Evolutionary conservation across 2,113 vertebrate genomes (phyloP).

Genomic region (Trogon melanurus): DNA sequence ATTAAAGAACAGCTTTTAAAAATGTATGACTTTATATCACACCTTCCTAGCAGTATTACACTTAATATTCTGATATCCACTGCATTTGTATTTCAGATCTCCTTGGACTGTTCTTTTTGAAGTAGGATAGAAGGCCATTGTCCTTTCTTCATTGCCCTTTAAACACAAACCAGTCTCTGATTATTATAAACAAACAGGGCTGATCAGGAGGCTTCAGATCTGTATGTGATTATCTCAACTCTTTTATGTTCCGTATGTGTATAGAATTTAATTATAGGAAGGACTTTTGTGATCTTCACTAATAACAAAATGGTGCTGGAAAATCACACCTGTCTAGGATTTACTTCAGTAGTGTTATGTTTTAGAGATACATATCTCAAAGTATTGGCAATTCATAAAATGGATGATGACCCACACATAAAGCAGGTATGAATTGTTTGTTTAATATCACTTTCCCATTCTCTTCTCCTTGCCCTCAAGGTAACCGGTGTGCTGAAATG

Average conservation of each 20-base stretch:
- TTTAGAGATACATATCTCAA: not conserved
- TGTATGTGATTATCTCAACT: not conserved
- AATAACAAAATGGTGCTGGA: not conserved
- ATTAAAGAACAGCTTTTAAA: constrained; percentile 72
- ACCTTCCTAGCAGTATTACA: constrained; percentile 49
- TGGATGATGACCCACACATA: not conserved
- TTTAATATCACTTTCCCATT: not conserved
- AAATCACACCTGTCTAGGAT: not conserved
- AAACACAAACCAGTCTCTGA: not conserved
- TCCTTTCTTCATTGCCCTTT: not conserved
- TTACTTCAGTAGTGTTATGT: not conserved
- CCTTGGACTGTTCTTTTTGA: constrained; percentile 29
- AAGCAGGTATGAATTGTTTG: not conserved
- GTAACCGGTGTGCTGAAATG: not conserved
- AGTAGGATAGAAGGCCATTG: not conserved
- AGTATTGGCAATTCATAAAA: not conserved
- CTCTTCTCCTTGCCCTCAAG: not conserved
- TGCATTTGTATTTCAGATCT: constrained; percentile 31
- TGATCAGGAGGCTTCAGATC: not conserved
- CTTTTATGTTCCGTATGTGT: not conserved
- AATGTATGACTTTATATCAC: constrained; percentile 66
- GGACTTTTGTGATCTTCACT: not conserved
- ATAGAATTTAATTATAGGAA: not conserved
- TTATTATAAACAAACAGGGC: not conserved
- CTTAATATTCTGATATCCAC: constrained; percentile 29